phyloP scores from a whole-genome alignment of 2,113 vertebrate species.

The Anhinga anhinga region DNA sequence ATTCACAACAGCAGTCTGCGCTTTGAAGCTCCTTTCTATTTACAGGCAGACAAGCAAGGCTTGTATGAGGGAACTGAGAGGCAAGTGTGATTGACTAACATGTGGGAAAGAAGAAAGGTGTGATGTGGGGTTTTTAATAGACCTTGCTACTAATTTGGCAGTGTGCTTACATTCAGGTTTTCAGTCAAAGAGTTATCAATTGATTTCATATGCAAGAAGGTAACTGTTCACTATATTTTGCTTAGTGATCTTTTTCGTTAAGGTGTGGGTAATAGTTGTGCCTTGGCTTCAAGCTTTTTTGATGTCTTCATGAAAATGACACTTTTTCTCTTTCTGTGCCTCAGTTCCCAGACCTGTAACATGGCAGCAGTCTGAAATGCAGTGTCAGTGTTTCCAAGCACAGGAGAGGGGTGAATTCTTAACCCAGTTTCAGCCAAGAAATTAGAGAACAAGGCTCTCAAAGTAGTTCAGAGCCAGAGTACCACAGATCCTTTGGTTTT shows the following conservation, averaged over 20 bases:
- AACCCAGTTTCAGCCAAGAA: not conserved
- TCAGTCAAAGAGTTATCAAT: not conserved
- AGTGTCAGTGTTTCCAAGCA: not conserved
- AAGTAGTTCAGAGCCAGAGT: not conserved
- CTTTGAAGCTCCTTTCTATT: conserved; percentile 45
- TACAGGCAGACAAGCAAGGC: not conserved
- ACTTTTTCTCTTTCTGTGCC: not conserved
- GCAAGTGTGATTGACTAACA: not conserved
- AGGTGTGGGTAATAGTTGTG: not conserved
- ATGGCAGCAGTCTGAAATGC: not conserved
- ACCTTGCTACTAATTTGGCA: not conserved
- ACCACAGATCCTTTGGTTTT: not conserved
- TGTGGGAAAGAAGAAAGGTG: not conserved
- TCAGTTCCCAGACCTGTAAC: not conserved
- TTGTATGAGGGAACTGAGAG: not conserved
- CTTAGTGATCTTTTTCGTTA: not conserved
- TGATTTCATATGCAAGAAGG: not conserved
- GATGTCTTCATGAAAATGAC: not conserved
- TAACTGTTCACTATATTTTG: not conserved
- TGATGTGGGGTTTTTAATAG: not conserved
- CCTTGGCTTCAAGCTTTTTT: not conserved
- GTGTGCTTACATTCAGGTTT: not conserved
- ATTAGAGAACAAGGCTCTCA: not conserved
- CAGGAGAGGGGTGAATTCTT: not conserved
- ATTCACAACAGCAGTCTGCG: not conserved